These are phyloP conservation scores for Clanis bilineata DNA, from an alignment of 2,888 invertebrate species.

Conservation along the genomic window DNA sequence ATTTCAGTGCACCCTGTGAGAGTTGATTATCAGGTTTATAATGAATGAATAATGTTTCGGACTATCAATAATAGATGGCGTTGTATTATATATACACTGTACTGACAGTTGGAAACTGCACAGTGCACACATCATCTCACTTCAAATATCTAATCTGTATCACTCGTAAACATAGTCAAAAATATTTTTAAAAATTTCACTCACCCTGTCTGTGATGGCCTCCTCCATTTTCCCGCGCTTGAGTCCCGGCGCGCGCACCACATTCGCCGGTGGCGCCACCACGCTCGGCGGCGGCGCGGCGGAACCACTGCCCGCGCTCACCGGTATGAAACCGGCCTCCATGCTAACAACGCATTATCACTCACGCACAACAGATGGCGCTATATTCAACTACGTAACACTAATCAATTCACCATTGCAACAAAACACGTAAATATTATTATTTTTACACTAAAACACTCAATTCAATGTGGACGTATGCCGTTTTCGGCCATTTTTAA, in stretches of 20 bases:
- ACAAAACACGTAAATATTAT: constrained; percentile 24
- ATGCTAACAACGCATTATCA: constrained; percentile 57
- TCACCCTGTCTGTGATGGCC: constrained; percentile 89
- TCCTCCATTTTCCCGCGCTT: constrained; percentile 91
- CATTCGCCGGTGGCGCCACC: constrained; percentile 82
- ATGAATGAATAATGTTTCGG: too few species aligned
- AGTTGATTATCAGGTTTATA: too few species aligned
- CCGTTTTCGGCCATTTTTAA: constrained; percentile 55
- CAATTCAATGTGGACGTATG: constrained; percentile 56
- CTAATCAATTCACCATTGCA: constrained; percentile 34
- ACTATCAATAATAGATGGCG: too few species aligned
- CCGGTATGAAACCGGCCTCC: constrained; percentile 79
- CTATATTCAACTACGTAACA: constrained; percentile 23
- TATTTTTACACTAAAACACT: constrained; percentile 35
- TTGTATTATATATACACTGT: too few species aligned
- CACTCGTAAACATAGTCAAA: too few species aligned
- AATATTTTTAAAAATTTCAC: constrained; percentile 51
- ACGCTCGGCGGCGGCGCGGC: constrained; percentile 48
- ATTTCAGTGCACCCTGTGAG: too few species aligned
- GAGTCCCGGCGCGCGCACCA: constrained; percentile 88
- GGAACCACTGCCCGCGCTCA: constrained; percentile 39
- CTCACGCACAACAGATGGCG: constrained; percentile 65
- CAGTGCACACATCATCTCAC: too few species aligned
- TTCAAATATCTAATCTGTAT: too few species aligned
- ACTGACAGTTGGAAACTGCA: too few species aligned